These are phyloP conservation scores for Eudemis profundana DNA, from an alignment of 2,888 invertebrate genomes.

Conservation along the genomic window DNA sequence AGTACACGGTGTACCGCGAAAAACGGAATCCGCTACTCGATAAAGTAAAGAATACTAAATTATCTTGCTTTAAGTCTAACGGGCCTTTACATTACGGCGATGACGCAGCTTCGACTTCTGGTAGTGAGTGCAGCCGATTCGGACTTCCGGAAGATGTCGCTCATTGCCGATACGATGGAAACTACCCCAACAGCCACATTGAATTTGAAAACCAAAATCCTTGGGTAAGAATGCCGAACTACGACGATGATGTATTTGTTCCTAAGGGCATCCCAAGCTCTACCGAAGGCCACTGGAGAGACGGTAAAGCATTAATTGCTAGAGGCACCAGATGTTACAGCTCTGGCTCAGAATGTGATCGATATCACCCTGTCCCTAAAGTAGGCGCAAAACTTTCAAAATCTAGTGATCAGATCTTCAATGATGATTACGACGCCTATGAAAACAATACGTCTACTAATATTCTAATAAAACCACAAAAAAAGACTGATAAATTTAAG, in stretches of 20 bases:
- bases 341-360: conserved; percentile 81
- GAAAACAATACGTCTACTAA: conserved; percentile 56
- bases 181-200: conserved; percentile 70
- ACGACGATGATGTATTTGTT: conserved; percentile 81
- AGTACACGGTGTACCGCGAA: conserved; percentile 86
- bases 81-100: conserved; percentile 81
- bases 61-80: conserved; percentile 88
- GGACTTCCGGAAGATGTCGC: conserved; percentile 76
- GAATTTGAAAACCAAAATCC: conserved; percentile 82
- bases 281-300: conserved; percentile 72
- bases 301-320: conserved; percentile 71
- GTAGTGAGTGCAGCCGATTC: conserved; percentile 83
- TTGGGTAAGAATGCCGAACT: conserved; percentile 79
- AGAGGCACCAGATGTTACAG: conserved; percentile 81
- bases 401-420: conserved; percentile 84
- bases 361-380: conserved; percentile 77
- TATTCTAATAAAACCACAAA: conserved; percentile 68
- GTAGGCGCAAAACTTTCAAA: conserved; percentile 77
- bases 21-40: conserved; percentile 89
- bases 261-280: conserved; percentile 71
- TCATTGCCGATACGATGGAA: conserved; percentile 69
- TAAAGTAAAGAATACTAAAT: conserved; percentile 88
- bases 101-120: conserved; percentile 81
- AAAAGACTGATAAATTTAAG: conserved; percentile 82
- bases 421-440: conserved; percentile 79